These are phyloP conservation scores for Misgurnus mizolepis DNA, from an alignment of 2,113 vertebrate species.

Conservation along the genomic window DNA sequence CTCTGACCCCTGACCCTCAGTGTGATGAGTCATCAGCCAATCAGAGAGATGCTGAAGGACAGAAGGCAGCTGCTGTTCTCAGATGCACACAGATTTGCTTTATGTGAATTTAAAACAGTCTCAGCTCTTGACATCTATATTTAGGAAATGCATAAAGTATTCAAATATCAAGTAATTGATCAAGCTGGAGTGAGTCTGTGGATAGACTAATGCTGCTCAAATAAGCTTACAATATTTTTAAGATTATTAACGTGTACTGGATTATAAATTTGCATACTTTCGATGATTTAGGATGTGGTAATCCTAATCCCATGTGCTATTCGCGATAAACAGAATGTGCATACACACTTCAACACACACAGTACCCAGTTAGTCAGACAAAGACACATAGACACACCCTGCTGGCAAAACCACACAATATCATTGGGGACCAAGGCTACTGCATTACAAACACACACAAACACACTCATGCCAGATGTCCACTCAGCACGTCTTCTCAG, in stretches of 20 bases:
- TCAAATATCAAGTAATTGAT: too few relatives aligned
- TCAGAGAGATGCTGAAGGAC: slow-evolving; percentile 33
- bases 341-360: slow-evolving; percentile 38
- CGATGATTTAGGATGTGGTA: background rate
- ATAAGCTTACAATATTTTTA: too few relatives aligned
- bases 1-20: slow-evolving; percentile 65
- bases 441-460: background rate
- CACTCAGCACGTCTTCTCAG: slow-evolving; percentile 31
- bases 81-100: background rate
- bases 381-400: slow-evolving; percentile 8
- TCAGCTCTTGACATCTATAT: too few relatives aligned
- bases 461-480: slow-evolving; percentile 38
- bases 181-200: too few relatives aligned
- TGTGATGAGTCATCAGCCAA: slow-evolving; percentile 50
- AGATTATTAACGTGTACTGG: too few relatives aligned
- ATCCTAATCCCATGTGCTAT: too few relatives aligned
- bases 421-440: background rate
- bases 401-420: slow-evolving; percentile 36
- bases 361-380: slow-evolving; percentile 11
- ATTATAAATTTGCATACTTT: background rate
- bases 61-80: slow-evolving; percentile 25
- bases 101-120: background rate
- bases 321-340: background rate
- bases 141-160: too few relatives aligned
- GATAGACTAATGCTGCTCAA: too few relatives aligned